Base-by-base conservation (phyloP, 2,797 vertebrate genomes). In the Brotula barbata region DNA sequence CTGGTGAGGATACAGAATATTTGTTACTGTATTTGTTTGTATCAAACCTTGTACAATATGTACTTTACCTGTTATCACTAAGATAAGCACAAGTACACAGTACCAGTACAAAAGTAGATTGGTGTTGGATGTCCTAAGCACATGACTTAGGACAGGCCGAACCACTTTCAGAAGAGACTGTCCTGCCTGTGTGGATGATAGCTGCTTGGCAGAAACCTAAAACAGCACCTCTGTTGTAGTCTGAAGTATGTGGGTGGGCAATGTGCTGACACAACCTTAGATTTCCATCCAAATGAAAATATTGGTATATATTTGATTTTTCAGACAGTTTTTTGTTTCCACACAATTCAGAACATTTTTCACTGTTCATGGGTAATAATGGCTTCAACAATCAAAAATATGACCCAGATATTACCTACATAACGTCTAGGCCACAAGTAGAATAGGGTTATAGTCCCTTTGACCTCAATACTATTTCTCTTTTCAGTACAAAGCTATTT, bases 31-130 rank as follows among this genome's bases (percentile, higher is more conserved):
- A 25, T 33, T 47, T 67, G 46, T 61, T 58, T 2, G 31, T 16
- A n/a, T 20, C 36, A 55, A 51, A 11, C 33, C 21, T 64, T 8
- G 2, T 56, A 41, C 37, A 22, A 41, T 36, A 31, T 13, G 11
- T 41, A 16, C 16, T 37, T 15, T 57, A 3, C n/a, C 19, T 58
- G 28, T 40, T 17, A 31, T 49, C 40, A 12, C 19, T 0, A 14
- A 21, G 22, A 67, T 47, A 37, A 66, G 42, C 49, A 20, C 42
- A 33, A 6, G 2, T 6, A 33, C 31, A 33, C 39, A 17, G 51
- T 54, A 13, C 56, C 66, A 62, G 65, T 58, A 75, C 75, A 60
- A 76, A 64, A 46, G 64, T 52, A 46, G 58, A 44, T 36, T 44
- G 53, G 53, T 54, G 54, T 34, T 42, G 45, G 42, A 42, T 48